Percentiles rank a stretch among this genome's conserved stretches.
These are phyloP conservation scores for Sympetrum striolatum DNA, from an alignment of 2,888 invertebrate species.

Conservation along the genomic window DNA sequence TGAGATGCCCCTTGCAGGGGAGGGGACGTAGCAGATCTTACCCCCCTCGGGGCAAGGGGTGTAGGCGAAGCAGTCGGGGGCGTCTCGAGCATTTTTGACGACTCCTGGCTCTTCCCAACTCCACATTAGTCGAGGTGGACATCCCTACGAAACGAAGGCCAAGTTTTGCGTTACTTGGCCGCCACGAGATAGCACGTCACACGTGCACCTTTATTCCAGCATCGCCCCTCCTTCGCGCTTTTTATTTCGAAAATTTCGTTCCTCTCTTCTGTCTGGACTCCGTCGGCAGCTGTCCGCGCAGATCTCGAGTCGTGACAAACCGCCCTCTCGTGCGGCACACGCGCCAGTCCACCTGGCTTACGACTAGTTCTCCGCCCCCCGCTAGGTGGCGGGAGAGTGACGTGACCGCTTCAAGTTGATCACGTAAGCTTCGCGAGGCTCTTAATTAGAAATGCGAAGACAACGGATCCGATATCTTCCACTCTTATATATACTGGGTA, in stretches of 20 bases:
- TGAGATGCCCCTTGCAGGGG: neutral
- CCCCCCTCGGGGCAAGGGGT: neutral
- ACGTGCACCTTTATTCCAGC: neutral
- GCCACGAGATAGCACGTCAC: neutral
- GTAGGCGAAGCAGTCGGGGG: neutral
- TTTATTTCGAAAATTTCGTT: neutral
- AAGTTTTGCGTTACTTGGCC: neutral
- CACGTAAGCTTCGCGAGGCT: neutral
- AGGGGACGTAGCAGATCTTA: neutral
- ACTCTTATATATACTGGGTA: neutral
- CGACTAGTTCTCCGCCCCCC: neutral
- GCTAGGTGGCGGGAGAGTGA: slow-evolving; percentile 24
- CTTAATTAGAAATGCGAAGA: slow-evolving; percentile 5
- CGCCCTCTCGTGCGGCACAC: neutral
- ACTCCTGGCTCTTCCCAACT: neutral
- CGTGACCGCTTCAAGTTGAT: neutral
- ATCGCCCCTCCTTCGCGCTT: neutral
- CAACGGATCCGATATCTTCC: neutral
- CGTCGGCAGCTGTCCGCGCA: slow-evolving; percentile 21
- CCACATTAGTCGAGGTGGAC: neutral
- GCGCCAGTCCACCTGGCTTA: slow-evolving; percentile 23
- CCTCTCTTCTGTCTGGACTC: neutral
- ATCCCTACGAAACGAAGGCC: neutral
- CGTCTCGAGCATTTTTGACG: neutral
- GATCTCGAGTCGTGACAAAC: neutral